A percentile compares a stretch with the other conserved stretches of the same genome.
Conservation (phyloP, 2,113 vertebrate species). For the Petrocephalus zakoni region DNA sequence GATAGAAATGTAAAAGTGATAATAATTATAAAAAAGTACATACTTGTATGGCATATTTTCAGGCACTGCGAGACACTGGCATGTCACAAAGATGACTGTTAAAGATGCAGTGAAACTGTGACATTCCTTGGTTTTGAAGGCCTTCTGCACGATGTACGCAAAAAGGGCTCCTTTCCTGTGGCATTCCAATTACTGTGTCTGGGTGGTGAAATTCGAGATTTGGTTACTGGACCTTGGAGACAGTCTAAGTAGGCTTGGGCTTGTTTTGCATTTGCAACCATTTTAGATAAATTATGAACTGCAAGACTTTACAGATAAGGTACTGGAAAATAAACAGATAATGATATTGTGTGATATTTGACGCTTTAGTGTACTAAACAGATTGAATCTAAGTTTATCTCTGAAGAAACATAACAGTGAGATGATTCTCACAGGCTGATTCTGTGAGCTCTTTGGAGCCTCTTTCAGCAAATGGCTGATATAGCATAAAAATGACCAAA, state of each 20-base stretch:
- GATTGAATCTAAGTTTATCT: not conserved
- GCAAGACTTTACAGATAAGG: not conserved
- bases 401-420: not conserved
- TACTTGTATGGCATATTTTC: not conserved
- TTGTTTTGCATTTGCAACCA: conserved; percentile 7
- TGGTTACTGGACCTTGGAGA: conserved; percentile 6
- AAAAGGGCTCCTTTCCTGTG: not conserved
- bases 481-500: not conserved
- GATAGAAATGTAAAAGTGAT: not conserved
- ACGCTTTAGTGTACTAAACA: not conserved
- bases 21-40: not conserved
- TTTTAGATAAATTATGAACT: conserved; percentile 18
- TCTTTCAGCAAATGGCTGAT: not conserved
- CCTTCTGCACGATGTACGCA: not conserved
- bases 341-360: not conserved
- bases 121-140: not conserved
- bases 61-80: not conserved
- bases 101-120: not conserved
- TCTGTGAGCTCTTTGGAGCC: not conserved
- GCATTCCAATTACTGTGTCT: conserved; percentile 15
- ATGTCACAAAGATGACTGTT: not conserved
- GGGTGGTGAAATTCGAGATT: not conserved
- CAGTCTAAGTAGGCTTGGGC: not conserved
- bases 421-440: not conserved
- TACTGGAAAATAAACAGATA: not conserved